phyloP scores from a whole-genome alignment of 1,140 invertebrate species.

The Ips nitidus region DNA sequence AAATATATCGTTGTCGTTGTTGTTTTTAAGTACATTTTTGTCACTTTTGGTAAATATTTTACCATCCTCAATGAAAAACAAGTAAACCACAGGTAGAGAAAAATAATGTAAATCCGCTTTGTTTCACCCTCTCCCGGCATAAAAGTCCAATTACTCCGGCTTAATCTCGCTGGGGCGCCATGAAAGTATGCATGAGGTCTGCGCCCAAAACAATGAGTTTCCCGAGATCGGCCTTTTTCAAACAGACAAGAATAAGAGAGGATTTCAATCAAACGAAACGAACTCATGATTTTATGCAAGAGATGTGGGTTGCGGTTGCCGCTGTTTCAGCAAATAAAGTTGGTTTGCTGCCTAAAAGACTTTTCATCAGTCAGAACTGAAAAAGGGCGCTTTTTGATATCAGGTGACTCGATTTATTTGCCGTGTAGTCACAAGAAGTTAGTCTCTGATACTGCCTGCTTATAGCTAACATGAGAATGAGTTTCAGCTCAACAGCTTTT shows the following conservation, averaged over 20 bases:
- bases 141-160: constrained; percentile 34
- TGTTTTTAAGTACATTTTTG: no score
- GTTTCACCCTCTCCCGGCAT: constrained; percentile 23
- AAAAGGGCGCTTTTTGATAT: no score
- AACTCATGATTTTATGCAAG: constrained; percentile 53
- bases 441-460: no score
- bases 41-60: neutral
- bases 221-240: constrained; percentile 49
- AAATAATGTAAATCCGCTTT: constrained; percentile 30
- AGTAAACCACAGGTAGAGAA: constrained; percentile 17
- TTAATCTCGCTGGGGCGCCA: constrained; percentile 38
- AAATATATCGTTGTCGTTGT: no score
- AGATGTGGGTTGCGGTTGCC: constrained; percentile 34
- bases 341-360: neutral
- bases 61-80: neutral
- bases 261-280: constrained; percentile 54
- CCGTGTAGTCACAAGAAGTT: no score
- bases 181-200: constrained; percentile 50
- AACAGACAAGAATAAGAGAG: constrained; percentile 52
- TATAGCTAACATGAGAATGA: no score
- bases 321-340: neutral
- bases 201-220: constrained; percentile 48
- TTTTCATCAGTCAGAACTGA: neutral
- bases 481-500: no score
- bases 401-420: no score